phyloP scores from a whole-genome alignment of 2,797 vertebrate species.

The Periophthalmus magnuspinnatus region DNA sequence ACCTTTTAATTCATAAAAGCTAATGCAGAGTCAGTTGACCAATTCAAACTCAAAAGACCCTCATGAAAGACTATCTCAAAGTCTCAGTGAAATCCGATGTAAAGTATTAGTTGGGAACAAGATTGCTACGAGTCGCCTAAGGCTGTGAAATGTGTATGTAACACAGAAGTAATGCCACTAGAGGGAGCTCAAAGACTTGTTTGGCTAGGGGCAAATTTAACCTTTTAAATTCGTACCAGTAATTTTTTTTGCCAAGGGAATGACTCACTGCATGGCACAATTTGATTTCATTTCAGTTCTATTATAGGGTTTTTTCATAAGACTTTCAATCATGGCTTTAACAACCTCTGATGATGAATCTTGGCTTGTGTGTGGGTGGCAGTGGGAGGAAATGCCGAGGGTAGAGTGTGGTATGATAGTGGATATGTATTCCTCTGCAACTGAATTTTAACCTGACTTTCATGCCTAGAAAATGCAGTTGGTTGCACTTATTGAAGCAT shows the following conservation, averaged over 20 bases:
- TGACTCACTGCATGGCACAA: slow-evolving; percentile 68
- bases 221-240: slow-evolving; percentile 48
- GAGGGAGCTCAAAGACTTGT: slow-evolving; percentile 36
- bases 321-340: slow-evolving; percentile 49
- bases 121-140: too few species aligned
- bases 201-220: slow-evolving; percentile 15
- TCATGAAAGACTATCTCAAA: too few species aligned
- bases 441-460: slow-evolving; percentile 29
- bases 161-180: slow-evolving; percentile 34
- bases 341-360: slow-evolving; percentile 47
- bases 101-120: too few species aligned
- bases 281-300: slow-evolving; percentile 45
- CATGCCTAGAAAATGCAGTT: slow-evolving; percentile 12
- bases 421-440: slow-evolving; percentile 37
- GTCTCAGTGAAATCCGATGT: not conserved
- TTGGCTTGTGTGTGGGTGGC: slow-evolving; percentile 52
- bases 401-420: slow-evolving; percentile 43
- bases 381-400: slow-evolving; percentile 64
- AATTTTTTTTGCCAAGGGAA: slow-evolving; percentile 61
- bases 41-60: too few species aligned
- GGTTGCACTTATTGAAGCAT: not conserved
- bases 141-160: slow-evolving; percentile 1
- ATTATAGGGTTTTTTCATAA: slow-evolving; percentile 44
- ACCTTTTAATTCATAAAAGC: too few species aligned
- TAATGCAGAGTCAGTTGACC: too few species aligned